These are phyloP conservation scores for Drosophila sucinea DNA, from an alignment of 1,140 invertebrate genomes.

Conservation along the genomic window DNA sequence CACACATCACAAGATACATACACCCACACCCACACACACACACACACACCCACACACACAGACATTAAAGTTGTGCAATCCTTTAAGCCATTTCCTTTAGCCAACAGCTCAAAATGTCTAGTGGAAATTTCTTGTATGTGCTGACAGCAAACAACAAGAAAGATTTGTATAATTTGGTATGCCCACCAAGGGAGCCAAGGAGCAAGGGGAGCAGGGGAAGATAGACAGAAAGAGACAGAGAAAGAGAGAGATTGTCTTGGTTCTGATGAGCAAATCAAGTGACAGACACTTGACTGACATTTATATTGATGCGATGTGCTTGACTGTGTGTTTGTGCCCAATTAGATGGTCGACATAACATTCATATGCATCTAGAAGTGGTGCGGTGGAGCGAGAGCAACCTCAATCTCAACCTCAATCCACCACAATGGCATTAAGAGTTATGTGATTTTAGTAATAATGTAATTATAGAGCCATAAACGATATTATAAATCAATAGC, in stretches of 20 bases:
- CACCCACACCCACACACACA: not conserved
- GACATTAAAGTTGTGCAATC: constrained; percentile 4
- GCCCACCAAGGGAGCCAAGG: not conserved
- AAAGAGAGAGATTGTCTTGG: not conserved
- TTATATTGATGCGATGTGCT: constrained; percentile 60
- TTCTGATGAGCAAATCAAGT: constrained; percentile 37
- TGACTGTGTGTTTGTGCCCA: constrained; percentile 35
- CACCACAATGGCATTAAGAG: not conserved
- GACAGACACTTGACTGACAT: constrained; percentile 61
- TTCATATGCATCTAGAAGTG: not conserved
- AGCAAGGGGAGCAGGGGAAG: too few relatives aligned
- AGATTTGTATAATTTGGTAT: constrained; percentile 40
- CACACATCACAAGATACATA: not conserved
- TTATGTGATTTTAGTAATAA: constrained; percentile 66
- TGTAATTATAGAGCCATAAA: constrained; percentile 73
- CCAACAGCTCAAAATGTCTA: constrained; percentile 17
- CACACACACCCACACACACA: not conserved
- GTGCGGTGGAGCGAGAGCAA: not conserved
- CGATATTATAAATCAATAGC: constrained; percentile 73
- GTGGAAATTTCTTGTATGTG: constrained; percentile 14
- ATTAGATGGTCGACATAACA: constrained; percentile 59
- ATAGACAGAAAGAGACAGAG: constrained; percentile 8
- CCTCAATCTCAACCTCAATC: too few relatives aligned
- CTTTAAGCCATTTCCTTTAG: constrained; percentile 21
- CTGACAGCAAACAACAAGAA: constrained; percentile 27